phyloP scores from a whole-genome alignment of 53 echinoderm and acorn worm genomes.

The Antedon mediterranea region DNA sequence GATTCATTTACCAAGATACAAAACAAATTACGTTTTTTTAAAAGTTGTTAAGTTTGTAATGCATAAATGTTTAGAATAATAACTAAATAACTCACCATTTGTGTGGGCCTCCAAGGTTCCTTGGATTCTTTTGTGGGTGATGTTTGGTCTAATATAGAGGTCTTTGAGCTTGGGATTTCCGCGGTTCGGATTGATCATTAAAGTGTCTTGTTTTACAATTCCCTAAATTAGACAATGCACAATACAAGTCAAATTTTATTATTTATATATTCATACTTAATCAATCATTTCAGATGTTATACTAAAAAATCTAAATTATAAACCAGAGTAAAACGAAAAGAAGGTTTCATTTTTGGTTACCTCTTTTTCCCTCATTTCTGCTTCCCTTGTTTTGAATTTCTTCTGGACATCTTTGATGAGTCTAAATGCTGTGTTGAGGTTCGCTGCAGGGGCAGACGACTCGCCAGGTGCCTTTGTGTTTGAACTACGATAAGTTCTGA shows the following conservation, averaged over 20 bases:
- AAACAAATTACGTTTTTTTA: no score
- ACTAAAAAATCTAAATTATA: no score
- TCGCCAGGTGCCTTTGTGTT: slow-evolving; percentile 73
- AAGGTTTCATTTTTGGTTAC: slow-evolving; percentile 6
- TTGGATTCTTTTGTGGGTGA: slow-evolving; percentile 90
- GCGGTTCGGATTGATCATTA: slow-evolving; percentile 77
- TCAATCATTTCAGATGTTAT: no score
- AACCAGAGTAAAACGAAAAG: no score
- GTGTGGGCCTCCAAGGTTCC: slow-evolving; percentile 82
- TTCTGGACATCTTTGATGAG: slow-evolving; percentile 97
- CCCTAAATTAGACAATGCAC: slow-evolving; percentile 30
- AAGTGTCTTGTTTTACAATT: slow-evolving; percentile 95
- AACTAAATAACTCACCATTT: slow-evolving; percentile 45
- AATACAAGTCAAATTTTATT: no score
- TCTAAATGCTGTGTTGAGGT: slow-evolving; percentile 90
- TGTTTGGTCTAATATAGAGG: slow-evolving; percentile 96
- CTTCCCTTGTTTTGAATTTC: slow-evolving; percentile 92
- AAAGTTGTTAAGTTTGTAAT: background rate
- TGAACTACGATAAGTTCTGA: slow-evolving; percentile 89
- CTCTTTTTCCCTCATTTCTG: slow-evolving; percentile 93
- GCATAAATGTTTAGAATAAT: background rate
- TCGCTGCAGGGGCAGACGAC: slow-evolving; percentile 54
- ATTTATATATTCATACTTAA: no score
- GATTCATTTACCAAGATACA: no score
- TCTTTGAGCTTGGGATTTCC: slow-evolving; percentile 93